A percentile compares a stretch with the other conserved stretches of the same genome.
Conservation (phyloP, 2,113 vertebrate species). For the Syngnathus floridae region DNA sequence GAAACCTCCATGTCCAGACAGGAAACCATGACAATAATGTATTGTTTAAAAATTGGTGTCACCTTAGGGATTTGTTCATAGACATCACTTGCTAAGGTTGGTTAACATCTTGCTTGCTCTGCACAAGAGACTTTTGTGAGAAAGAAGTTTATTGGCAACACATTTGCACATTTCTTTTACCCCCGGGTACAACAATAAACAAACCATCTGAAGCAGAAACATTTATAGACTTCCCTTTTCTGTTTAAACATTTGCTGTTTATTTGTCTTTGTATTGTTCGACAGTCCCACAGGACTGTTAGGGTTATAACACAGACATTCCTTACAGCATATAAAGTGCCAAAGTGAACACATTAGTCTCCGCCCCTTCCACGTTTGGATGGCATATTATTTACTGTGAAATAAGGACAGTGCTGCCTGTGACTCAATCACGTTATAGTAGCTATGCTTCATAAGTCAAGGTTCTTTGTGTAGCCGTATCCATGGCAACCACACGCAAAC, state of each 20-base stretch:
- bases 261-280: slow-evolving; percentile 53
- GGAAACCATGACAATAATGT: slow-evolving; percentile 6
- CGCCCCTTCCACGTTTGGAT: background rate
- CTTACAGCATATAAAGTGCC: background rate
- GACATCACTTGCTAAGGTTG: background rate
- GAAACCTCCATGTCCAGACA: slow-evolving; percentile 19
- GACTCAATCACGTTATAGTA: slow-evolving; percentile 9
- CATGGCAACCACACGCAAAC: slow-evolving; percentile 42
- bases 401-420: background rate
- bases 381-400: background rate
- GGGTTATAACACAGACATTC: slow-evolving; percentile 7
- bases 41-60: background rate
- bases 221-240: slow-evolving; percentile 42
- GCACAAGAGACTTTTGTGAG: slow-evolving; percentile 22
- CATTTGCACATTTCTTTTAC: slow-evolving; percentile 11
- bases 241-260: slow-evolving; percentile 9
- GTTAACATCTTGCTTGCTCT: background rate
- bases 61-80: slow-evolving; percentile 1
- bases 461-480: slow-evolving; percentile 41
- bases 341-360: background rate
- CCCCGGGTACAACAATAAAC: slow-evolving; percentile 8
- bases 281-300: slow-evolving; percentile 11
- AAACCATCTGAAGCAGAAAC: background rate
- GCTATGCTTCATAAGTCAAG: slow-evolving; percentile 22
- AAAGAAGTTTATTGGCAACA: slow-evolving; percentile 35